Evolutionary conservation across 92 coral and sea anemone genomes (phyloP), one percentile per base, ranked within the genome.

Genomic region (Ricordea florida): DNA sequence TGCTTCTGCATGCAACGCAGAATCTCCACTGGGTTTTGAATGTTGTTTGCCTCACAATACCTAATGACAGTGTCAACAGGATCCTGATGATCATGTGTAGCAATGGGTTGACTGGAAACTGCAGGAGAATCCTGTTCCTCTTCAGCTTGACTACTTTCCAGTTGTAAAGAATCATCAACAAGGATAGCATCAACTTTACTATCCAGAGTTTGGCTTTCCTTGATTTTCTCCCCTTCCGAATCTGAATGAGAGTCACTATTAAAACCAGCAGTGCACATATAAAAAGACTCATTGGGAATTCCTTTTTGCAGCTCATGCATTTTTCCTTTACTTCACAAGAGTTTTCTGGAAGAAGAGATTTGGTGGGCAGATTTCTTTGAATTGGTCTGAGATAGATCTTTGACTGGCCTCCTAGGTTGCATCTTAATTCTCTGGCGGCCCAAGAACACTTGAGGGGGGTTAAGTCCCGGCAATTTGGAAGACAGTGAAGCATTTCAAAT

Each of bases 371-470:
- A 25, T 35, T 27, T 46, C 25, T 79, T 41, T 79, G 85, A 22
- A 79, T 69, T 6, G 85, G 85, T 37, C 85, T 57, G 28, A 63
- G 58, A 32, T 81, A 81, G 35, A 81, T 62, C 31, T 73, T 81
- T 10, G 81, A 72, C 26, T 72, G 87, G 5, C 62, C 44, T 13
- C 87, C 87, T 41, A 73, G 18, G 32, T 63, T 82, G 18, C 76
- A 41, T 65, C 72, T 82, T 15, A 57, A 15, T 41, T 82, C 80
- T 22, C 31, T 56, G 28, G 64, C 82, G 31, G 76, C 36, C 86
- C 86, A 80, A 21, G 64, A 46, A 23, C 66, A 60, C 10, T 55
- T 58, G 17, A 69, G 64, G 10, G 66, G 64, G 17, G 53, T 40
- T 41, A 79, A 26, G 3, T 79, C 62, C 49, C 55, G 45, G 66